Base-by-base conservation (phyloP, 2,888 invertebrate species). In the Bombylius major region DNA sequence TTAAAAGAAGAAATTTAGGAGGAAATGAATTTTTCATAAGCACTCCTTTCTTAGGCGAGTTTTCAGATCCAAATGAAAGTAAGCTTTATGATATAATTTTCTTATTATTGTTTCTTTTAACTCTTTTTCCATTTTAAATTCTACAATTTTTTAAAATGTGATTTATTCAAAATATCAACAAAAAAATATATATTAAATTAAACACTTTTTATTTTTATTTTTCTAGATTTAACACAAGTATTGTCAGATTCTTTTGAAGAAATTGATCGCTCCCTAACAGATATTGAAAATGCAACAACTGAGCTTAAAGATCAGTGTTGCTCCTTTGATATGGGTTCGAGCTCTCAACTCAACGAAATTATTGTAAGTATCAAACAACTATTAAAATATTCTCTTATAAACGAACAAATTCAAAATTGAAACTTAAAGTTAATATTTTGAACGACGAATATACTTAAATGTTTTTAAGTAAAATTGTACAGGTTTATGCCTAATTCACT, bases 291-390 rank as follows among this genome's bases (percentile, higher is more conserved):
- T 47, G 67, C 66, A 49, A 69, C 71, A 14, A 69, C 65, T 14
- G 70, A 71, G 58, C 60, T 73, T 59, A 62, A 68, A 49, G 71
- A 69, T 53, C 70, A 71, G 58, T 62, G 66, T 54, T 67, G 65
- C 56, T 65, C 60, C 9, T 71, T 65, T 53, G 69, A 69, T 56
- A 59, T 73, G 56, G 57, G 52, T 50, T 66, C 70, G 13, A 62
- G 69, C 58, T 65, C 70, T 33, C 67, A 66, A 53, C 62, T 72
- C 54, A 66, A 71, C 55, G 71, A 71, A 60, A 67, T 72, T 50
- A 66, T 72, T 65, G 73, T 73, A 56, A 62, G 67, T 64, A 12
- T n/a, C 23, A 3, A 23, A 23, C 1, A 23, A 23, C 23, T 23
- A 23, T 3, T 23, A 23, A 23, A 23, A 23, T 23, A 23, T 23